Base-by-base conservation (phyloP, 2,888 invertebrate genomes). In the Orthosia gothica region DNA sequence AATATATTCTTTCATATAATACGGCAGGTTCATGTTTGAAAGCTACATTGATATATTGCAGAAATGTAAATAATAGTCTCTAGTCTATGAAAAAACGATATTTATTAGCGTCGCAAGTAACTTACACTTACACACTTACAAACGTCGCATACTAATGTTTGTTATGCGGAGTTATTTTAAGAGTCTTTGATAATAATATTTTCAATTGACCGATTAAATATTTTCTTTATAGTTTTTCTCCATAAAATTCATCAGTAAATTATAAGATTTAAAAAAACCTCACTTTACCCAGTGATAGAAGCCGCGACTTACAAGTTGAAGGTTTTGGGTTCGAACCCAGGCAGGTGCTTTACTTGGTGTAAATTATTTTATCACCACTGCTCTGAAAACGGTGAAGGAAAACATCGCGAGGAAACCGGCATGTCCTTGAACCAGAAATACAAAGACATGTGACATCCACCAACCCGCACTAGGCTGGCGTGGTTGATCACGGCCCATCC, bases 111-210 rank as follows among this genome's bases (percentile, higher is more conserved):
- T 66, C n/a, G n/a, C 45, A 61, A 54, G 54, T 54, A 40, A 50
- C 64, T 67, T n/a, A n/a, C n/a, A n/a, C n/a, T n/a, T n/a, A n/a
- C n/a, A n/a, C n/a, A n/a, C n/a, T n/a, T n/a, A n/a, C n/a, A n/a
- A n/a, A n/a, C 18, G 11, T 23, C 59, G 79, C 79, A 82, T 74
- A 71, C 59, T 82, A 76, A 76, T 69, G 23, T 16, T n/a, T 20
- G 5, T 12, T 40, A 23, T 55, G 61, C 3, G 7, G 5, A 72
- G 18, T 67, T 83, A 67, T 74, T 68, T 63, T 59, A 65, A 66
- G 55, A 79, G 54, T 66, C 45, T 70, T n/a, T 65, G 13, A 58
- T 58, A 20, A n/a, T 50, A 55, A 68, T 58, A 52, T 23, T 18
- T 62, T 62, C 11, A 52, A 49, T 62, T n/a, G n/a, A 40, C 13